Evolutionary conservation across 1,140 invertebrate species (phyloP).

Genomic region (Sitobion miscanthi): DNA sequence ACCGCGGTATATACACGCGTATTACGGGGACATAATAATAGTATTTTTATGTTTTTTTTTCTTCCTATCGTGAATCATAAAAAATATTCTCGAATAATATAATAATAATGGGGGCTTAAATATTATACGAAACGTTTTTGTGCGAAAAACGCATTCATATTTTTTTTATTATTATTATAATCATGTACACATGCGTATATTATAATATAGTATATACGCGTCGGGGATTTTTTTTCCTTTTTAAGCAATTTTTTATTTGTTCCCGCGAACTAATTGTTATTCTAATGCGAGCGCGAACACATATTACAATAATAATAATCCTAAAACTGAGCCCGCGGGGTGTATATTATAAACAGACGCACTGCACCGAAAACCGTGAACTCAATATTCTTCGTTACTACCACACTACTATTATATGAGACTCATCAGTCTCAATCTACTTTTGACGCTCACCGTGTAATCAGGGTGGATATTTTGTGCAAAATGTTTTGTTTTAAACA

Average conservation of each 20-base stretch:
- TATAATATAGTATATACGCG: not conserved
- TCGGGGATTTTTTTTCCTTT: too few relatives aligned
- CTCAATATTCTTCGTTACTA: not conserved
- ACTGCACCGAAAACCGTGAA: not conserved
- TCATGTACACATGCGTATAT: not conserved
- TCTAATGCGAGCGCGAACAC: not conserved
- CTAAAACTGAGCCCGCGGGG: not conserved
- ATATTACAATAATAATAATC: slow-evolving; percentile 2
- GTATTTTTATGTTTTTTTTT: slow-evolving; percentile 10
- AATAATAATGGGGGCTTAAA: slow-evolving; percentile 13
- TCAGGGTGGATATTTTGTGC: not conserved
- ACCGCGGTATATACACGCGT: not conserved
- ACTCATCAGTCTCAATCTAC: not conserved
- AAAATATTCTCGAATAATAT: slow-evolving; percentile 23
- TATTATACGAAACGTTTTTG: slow-evolving; percentile 4
- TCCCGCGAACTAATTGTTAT: not conserved
- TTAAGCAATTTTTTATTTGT: not conserved
- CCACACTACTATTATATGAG: too few relatives aligned
- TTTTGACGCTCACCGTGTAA: not conserved
- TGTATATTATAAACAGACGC: not conserved
- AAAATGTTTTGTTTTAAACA: not conserved
- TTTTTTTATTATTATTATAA: slow-evolving; percentile 22
- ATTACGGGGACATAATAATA: not conserved
- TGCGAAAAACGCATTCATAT: not conserved
- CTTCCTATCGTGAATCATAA: slow-evolving; percentile 11